Evolutionary conservation across 2,113 vertebrate genomes (phyloP).

Genomic region (Alouatta palliata): DNA sequence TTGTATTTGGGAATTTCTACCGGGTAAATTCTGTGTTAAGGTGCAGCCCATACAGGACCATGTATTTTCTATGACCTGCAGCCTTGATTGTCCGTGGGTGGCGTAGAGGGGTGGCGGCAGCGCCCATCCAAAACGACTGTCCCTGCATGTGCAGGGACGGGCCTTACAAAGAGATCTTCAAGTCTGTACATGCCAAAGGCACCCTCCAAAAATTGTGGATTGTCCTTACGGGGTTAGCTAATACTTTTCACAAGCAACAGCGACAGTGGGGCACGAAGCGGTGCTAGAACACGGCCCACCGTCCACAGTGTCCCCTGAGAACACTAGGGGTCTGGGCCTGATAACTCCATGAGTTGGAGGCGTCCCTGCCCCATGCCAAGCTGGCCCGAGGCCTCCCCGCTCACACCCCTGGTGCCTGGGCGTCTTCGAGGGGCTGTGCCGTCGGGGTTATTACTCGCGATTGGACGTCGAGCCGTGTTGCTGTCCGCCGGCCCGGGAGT

Average conservation of each 20-base stretch:
- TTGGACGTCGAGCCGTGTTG: background rate
- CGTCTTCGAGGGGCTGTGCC: too few relatives aligned
- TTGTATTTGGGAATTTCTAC: background rate
- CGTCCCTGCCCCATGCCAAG: background rate
- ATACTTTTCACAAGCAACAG: background rate
- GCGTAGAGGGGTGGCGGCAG: rapidly evolving
- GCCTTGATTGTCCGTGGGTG: background rate
- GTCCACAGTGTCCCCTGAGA: background rate
- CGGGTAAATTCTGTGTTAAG: background rate
- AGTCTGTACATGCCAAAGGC: background rate
- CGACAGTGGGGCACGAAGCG: background rate
- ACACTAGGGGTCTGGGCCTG: background rate
- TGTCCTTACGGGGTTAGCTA: background rate
- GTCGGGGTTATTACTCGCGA: rapidly evolving
- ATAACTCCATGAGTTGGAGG: background rate
- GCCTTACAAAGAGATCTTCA: background rate
- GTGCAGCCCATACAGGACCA: background rate
- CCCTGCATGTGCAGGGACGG: background rate
- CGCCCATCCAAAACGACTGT: background rate
- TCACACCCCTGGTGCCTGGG: rapidly evolving
- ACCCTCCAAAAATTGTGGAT: background rate
- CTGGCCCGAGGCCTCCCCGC: background rate
- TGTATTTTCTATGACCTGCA: background rate
- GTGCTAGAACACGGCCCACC: background rate
- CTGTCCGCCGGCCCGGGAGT: background rate